Evolutionary conservation across 2,113 vertebrate species (phyloP).

Genomic region (Typhlomys cinereus): DNA sequence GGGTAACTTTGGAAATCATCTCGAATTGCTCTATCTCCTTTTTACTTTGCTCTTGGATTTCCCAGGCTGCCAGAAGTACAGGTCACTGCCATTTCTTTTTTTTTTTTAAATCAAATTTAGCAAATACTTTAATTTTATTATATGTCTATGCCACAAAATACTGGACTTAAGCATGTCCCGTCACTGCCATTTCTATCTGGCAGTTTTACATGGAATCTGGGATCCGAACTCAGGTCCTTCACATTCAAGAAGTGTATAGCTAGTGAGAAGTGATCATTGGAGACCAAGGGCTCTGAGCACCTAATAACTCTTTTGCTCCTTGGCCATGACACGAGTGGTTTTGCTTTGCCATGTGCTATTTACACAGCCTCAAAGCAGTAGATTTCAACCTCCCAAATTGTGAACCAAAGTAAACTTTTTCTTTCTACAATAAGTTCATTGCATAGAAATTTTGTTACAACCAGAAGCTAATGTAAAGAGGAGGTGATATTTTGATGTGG

Average conservation of each 20-base stretch:
- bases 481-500: slow-evolving; percentile 9
- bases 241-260: background rate
- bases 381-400: background rate
- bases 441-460: background rate
- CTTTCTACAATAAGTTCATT: background rate
- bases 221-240: no score
- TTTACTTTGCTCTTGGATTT: no score
- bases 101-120: no score
- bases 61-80: no score
- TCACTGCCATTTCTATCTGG: no score
- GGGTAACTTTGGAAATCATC: no score
- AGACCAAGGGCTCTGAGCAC: background rate
- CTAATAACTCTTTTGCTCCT: background rate
- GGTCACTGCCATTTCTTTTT: no score
- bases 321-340: background rate
- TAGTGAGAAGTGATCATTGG: background rate
- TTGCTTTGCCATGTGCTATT: background rate
- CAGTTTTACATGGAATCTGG: no score
- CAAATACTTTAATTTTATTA: no score
- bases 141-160: no score
- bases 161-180: no score
- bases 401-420: background rate
- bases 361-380: background rate
- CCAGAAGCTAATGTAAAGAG: background rate
- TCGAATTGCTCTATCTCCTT: no score